Conservation (phyloP, 2,888 invertebrate species). For the Sinodicranocentrus sp. region DNA sequence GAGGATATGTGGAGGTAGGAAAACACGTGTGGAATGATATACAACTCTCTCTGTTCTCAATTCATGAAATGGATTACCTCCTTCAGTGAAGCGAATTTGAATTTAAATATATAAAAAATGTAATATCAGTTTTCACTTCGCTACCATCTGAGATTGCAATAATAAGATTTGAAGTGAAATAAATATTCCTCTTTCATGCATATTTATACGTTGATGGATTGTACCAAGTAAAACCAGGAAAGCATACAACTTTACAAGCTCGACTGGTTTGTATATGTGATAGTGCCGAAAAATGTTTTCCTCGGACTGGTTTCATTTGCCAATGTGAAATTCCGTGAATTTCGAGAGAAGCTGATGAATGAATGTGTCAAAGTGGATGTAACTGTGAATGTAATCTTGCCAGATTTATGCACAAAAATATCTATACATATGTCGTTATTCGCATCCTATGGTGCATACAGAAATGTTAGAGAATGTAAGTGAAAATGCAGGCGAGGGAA, state of each 20-base stretch:
- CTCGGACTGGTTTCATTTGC: too few relatives aligned
- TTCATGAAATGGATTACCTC: not conserved
- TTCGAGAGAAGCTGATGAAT: conserved; percentile 53
- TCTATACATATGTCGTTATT: conserved; percentile 6
- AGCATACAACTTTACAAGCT: too few relatives aligned
- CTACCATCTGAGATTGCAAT: not conserved
- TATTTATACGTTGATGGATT: too few relatives aligned
- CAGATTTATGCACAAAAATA: conserved; percentile 51
- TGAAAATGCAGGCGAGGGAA: conserved; percentile 19
- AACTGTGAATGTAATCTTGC: conserved; percentile 49
- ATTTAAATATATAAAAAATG: conserved; percentile 56
- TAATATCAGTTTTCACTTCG: conserved; percentile 63
- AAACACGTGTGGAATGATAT: too few relatives aligned
- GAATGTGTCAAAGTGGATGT: conserved; percentile 55
- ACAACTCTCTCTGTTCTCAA: too few relatives aligned
- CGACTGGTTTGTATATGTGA: too few relatives aligned
- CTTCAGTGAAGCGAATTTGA: conserved; percentile 35
- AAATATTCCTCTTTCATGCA: conserved; percentile 6
- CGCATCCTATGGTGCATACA: not conserved
- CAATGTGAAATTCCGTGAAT: conserved; percentile 21
- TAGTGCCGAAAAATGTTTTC: too few relatives aligned
- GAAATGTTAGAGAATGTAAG: too few relatives aligned
- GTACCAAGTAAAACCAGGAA: too few relatives aligned
- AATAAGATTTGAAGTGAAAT: conserved; percentile 6
- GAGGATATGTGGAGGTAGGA: too few relatives aligned